A percentile compares a stretch with the other conserved stretches of the same genome.
Evolutionary conservation across 2,113 vertebrate genomes (phyloP).

Genomic region (Petroica traversi): DNA sequence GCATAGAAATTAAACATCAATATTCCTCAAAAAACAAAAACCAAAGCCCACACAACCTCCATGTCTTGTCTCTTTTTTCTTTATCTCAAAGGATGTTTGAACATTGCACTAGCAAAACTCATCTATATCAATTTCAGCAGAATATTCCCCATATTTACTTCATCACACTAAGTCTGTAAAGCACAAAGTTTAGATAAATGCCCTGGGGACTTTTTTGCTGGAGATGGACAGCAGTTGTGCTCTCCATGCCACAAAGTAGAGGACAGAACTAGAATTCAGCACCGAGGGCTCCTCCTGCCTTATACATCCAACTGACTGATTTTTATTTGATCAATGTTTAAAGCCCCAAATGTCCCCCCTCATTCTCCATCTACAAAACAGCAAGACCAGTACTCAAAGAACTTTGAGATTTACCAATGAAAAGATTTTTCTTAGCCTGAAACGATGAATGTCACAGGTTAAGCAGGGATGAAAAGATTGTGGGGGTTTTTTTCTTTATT

Average conservation of each 20-base stretch:
- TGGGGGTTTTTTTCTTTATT: rapidly evolving
- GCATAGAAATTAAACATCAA: background rate
- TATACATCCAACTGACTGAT: background rate
- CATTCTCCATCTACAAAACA: background rate
- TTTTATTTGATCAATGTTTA: background rate
- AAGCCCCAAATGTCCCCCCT: rapidly evolving
- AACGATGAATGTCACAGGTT: background rate
- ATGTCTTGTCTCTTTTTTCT: background rate
- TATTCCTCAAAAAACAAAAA: background rate
- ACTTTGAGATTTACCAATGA: background rate
- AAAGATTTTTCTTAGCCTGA: background rate
- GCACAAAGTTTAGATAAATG: background rate
- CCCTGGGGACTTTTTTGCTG: background rate
- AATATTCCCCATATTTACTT: background rate
- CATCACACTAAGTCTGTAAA: background rate
- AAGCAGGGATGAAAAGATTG: background rate
- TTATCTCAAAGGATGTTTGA: background rate
- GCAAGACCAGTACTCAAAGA: background rate
- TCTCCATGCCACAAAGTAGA: background rate
- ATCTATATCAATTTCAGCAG: background rate
- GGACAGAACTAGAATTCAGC: background rate
- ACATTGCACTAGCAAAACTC: background rate
- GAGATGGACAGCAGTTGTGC: background rate
- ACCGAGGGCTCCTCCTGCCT: background rate
- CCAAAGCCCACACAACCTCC: background rate